Percentiles rank a stretch among this genome's conserved stretches.
Evolutionary conservation across 2,797 vertebrate genomes (phyloP).

Genomic region (Pangasius mekongensis): DNA sequence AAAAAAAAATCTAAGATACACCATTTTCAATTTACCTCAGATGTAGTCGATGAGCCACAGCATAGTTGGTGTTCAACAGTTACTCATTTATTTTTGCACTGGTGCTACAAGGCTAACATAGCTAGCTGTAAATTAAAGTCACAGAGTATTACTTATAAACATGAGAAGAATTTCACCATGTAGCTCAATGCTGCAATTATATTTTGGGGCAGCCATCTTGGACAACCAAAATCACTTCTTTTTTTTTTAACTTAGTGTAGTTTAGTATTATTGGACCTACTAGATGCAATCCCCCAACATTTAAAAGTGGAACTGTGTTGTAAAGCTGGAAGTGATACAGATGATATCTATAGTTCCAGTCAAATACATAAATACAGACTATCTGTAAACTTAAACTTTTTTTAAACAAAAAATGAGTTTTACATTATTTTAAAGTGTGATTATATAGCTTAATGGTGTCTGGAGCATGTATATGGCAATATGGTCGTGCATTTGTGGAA

Average conservation of each 20-base stretch:
- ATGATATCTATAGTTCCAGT: not conserved
- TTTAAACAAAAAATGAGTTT: not conserved
- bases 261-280: not conserved
- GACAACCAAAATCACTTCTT: not conserved
- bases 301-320: not conserved
- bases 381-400: not conserved
- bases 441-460: not conserved
- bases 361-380: not conserved
- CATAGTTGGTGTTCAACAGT: not conserved
- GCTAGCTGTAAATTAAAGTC: too few relatives aligned
- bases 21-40: not conserved
- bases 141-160: not conserved
- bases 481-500: not conserved
- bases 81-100: not conserved
- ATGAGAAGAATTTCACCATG: not conserved
- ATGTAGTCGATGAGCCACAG: not conserved
- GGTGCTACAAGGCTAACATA: not conserved
- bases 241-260: too few relatives aligned
- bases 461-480: not conserved
- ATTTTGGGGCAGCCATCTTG: not conserved
- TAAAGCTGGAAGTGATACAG: not conserved
- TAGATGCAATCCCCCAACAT: not conserved
- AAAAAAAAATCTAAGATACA: not conserved
- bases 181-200: not conserved
- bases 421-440: not conserved